Evolutionary conservation across 2,113 vertebrate species (phyloP).

Genomic region (Spheniscus mendiculus): DNA sequence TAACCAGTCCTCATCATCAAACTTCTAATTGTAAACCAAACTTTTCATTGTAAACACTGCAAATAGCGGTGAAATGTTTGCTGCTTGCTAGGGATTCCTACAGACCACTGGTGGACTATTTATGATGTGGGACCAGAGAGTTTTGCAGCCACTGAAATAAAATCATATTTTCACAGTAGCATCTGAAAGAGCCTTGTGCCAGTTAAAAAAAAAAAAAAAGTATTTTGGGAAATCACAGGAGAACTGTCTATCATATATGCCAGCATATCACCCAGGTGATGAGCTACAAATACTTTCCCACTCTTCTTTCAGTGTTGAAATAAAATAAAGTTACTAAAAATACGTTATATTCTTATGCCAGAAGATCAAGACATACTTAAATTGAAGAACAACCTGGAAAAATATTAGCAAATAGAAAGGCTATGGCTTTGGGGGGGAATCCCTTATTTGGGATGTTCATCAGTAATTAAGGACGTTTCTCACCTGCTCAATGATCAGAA

Average conservation of each 20-base stretch:
- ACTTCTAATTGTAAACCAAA: neutral
- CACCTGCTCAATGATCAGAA: neutral
- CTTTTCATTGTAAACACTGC: neutral
- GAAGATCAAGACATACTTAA: neutral
- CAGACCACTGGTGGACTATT: neutral
- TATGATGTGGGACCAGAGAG: neutral
- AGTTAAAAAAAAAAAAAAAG: neutral
- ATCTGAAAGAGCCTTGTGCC: neutral
- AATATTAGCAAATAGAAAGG: neutral
- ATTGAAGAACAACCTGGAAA: neutral
- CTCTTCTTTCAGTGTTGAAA: neutral
- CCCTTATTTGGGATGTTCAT: neutral
- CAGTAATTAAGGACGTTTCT: neutral
- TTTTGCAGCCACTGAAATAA: neutral
- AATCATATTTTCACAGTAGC: neutral
- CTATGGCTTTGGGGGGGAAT: neutral
- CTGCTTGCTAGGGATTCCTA: neutral
- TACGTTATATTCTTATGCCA: accelerated
- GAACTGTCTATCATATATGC: neutral
- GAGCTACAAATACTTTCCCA: neutral
- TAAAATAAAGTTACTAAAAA: neutral
- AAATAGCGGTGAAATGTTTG: neutral
- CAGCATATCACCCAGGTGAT: neutral
- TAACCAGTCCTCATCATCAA: neutral
- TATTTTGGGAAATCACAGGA: neutral